A percentile compares a stretch with the other conserved stretches of the same genome.
These are phyloP conservation scores for Siderastrea radians DNA, from an alignment of 92 coral and sea anemone species.

Conservation along the genomic window DNA sequence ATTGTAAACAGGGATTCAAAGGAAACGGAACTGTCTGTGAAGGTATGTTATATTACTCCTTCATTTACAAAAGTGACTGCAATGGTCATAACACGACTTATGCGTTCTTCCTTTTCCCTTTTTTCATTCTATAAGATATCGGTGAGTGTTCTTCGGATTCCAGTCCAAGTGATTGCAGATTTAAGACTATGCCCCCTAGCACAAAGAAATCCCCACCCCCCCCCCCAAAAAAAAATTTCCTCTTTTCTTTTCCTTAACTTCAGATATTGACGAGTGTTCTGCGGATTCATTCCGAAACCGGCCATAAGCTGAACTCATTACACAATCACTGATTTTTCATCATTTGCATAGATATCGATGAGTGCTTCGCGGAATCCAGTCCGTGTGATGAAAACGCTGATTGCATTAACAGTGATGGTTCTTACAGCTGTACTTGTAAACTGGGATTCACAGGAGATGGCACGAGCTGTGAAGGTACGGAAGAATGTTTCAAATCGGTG, in stretches of 20 bases:
- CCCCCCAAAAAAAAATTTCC: not conserved
- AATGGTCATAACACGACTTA: too few relatives aligned
- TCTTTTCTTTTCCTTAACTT: not conserved
- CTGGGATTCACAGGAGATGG: constrained; percentile 70
- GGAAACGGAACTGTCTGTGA: constrained; percentile 64
- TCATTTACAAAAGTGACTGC: too few relatives aligned
- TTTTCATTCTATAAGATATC: constrained; percentile 17
- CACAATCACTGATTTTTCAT: constrained; percentile 6
- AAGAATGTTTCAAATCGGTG: constrained; percentile 18
- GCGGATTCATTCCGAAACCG: not conserved
- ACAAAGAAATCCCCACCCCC: not conserved
- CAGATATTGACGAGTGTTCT: constrained; percentile 11
- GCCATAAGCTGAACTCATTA: not conserved
- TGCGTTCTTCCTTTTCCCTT: too few relatives aligned
- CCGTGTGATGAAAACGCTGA: constrained; percentile 28
- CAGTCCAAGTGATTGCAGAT: constrained; percentile 26
- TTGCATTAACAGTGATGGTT: constrained; percentile 31
- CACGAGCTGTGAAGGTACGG: constrained; percentile 32
- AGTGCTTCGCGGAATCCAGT: constrained; percentile 38
- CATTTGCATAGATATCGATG: constrained; percentile 39
- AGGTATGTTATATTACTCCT: not conserved
- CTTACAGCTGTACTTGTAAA: constrained; percentile 56
- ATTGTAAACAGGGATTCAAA: constrained; percentile 49
- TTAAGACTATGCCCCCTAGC: not conserved
- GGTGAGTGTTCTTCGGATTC: constrained; percentile 68